These are phyloP conservation scores for Ivindomyrus marchei DNA, from an alignment of 2,113 vertebrate species.

Conservation along the genomic window DNA sequence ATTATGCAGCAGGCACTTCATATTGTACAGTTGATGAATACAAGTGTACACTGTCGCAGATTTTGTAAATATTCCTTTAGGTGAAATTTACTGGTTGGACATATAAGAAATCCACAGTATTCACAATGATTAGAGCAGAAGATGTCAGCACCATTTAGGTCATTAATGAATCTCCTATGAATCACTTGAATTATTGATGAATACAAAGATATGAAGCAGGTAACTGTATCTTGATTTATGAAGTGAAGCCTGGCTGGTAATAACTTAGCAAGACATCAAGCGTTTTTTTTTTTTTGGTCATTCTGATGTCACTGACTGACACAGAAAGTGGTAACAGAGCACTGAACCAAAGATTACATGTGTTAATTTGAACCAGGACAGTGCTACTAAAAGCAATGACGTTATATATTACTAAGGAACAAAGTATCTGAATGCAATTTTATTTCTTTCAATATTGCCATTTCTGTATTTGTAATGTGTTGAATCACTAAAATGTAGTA, in stretches of 20 bases:
- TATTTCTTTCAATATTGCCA: neutral
- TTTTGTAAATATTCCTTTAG: neutral
- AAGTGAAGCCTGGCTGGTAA: neutral
- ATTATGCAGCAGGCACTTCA: neutral
- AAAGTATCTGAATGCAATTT: neutral
- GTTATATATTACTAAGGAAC: neutral
- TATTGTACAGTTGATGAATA: neutral
- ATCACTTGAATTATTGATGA: constrained; percentile 32
- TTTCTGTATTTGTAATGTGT: neutral
- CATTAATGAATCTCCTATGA: neutral
- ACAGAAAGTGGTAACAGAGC: neutral
- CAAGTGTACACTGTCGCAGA: neutral
- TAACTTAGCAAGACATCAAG: neutral
- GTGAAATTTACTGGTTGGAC: neutral
- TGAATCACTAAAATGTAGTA: neutral
- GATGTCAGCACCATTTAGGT: neutral
- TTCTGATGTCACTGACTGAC: neutral
- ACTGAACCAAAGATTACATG: neutral
- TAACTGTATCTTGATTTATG: neutral
- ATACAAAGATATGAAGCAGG: neutral
- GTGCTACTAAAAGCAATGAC: neutral
- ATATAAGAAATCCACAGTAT: neutral
- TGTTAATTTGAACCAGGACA: neutral
- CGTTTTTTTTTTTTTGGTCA: neutral
- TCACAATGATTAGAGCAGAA: neutral